Base-by-base conservation (phyloP, 2,888 invertebrate species). In the Calameuta idolon region DNA sequence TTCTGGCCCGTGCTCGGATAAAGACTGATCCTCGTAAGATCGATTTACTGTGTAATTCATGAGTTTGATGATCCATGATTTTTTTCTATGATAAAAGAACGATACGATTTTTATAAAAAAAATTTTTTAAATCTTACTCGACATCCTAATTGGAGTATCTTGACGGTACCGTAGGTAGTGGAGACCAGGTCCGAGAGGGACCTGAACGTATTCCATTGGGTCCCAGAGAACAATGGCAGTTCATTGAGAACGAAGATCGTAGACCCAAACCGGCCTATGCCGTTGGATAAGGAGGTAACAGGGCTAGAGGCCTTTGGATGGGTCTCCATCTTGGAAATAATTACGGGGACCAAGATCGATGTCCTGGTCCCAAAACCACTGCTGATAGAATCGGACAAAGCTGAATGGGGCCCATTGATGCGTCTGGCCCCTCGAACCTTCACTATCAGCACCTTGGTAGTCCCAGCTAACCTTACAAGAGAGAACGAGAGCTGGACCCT, bases 341-440 rank as follows among this genome's bases (percentile, higher is more conserved):
- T 91, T 91, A 91, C 90, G 89, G 87, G 86, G 88, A 88, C 87
- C 88, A 91, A 90, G 91, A 91, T 91, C 90, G 91, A 91, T 91
- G 90, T 87, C 86, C 87, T 82, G 84, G 85, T 71, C 82, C 85
- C 83, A 88, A 86, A 87, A 87, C 87, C 89, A 87, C 87, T 85
- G 83, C 81, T 83, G 89, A 89, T 89, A 89, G 83, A 84, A 89
- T 89, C 88, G 81, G 80, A 74, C 75, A 79, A 81, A 84, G 86
- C 85, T 89, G 90, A 90, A 90, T 90, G 90, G 89, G 89, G 85
- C 81, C 86, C 87, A 90, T 89, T 89, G 31, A 34, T 33, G 31
- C 33, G 33, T 31, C 71, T 34, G 31, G 71, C 33, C 34, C 71
- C 71, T 71, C 71, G 71, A 23, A 71, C 71, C 33, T 77, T 80